Percentiles rank a stretch among this genome's conserved stretches.
These are phyloP conservation scores for Alentia gelatinosa DNA, from an alignment of 2,888 invertebrate species.

Conservation along the genomic window DNA sequence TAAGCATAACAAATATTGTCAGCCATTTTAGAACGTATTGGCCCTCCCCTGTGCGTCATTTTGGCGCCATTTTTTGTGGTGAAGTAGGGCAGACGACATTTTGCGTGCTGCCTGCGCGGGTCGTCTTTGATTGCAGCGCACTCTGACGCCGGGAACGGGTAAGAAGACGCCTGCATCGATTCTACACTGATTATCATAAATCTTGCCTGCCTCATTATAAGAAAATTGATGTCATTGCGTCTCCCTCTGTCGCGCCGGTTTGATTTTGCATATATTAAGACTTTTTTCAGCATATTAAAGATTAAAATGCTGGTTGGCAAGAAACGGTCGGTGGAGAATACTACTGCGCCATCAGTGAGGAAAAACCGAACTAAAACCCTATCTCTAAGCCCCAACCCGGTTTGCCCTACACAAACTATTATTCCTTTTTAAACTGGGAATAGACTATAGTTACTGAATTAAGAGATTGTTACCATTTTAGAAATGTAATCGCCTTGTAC, in stretches of 20 bases:
- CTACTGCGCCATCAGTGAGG: constrained; percentile 5
- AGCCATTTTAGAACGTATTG: neutral
- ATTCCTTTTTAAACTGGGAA: neutral
- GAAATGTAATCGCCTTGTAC: too few relatives aligned
- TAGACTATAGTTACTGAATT: too few relatives aligned
- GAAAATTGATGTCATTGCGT: constrained; percentile 48
- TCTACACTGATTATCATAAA: constrained; percentile 48
- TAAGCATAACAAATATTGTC: too few relatives aligned
- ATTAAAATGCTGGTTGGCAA: constrained; percentile 51
- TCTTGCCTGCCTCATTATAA: constrained; percentile 45
- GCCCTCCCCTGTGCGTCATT: neutral
- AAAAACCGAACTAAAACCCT: constrained; percentile 7
- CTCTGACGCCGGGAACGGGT: neutral
- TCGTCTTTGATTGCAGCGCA: neutral
- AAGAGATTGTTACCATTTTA: too few relatives aligned
- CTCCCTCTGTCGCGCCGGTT: neutral
- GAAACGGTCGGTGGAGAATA: constrained; percentile 25
- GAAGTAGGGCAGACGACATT: neutral
- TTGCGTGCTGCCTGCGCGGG: neutral
- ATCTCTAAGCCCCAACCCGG: neutral
- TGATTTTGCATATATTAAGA: constrained; percentile 54
- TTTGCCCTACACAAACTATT: neutral
- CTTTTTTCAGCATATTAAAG: constrained; percentile 36
- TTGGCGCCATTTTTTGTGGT: neutral
- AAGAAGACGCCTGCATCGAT: constrained; percentile 8